Conservation (phyloP, 2,113 vertebrate species). For the Eonycteris spelaea region DNA sequence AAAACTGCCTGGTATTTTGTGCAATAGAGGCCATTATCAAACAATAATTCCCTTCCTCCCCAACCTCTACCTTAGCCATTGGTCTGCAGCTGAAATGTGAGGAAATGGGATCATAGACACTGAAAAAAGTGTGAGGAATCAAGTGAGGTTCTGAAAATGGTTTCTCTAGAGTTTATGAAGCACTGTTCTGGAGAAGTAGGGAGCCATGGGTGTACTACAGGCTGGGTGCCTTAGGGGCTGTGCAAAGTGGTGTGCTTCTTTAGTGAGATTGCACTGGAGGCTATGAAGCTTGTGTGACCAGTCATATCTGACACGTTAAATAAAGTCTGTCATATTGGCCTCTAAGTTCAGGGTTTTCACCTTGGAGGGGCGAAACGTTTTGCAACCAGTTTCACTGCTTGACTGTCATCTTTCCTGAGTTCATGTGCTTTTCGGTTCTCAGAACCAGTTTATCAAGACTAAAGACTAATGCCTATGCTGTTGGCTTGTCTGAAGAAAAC, state of each 20-base stretch:
- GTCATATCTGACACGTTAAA: not conserved
- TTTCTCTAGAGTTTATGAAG: not conserved
- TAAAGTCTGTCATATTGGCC: not conserved
- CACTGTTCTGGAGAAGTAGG: not conserved
- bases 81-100: not conserved
- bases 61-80: not conserved
- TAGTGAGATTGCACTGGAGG: not conserved
- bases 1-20: not conserved
- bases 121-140: not conserved
- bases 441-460: conserved; percentile 68
- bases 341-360: conserved; percentile 7
- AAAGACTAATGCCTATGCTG: not conserved
- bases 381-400: not conserved
- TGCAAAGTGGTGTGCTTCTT: not conserved
- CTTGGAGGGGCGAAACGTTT: not conserved
- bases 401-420: not conserved
- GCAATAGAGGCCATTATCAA: not conserved
- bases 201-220: not conserved
- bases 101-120: not conserved
- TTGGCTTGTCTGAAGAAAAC: conserved; percentile 46
- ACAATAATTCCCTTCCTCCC: not conserved
- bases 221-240: too few relatives aligned
- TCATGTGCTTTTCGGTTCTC: not conserved
- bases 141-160: not conserved
- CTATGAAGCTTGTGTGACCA: not conserved